Percentiles rank a stretch among this genome's conserved stretches.
Evolutionary conservation across 2,888 invertebrate genomes (phyloP).

Genomic region (Drosophila mulleri): DNA sequence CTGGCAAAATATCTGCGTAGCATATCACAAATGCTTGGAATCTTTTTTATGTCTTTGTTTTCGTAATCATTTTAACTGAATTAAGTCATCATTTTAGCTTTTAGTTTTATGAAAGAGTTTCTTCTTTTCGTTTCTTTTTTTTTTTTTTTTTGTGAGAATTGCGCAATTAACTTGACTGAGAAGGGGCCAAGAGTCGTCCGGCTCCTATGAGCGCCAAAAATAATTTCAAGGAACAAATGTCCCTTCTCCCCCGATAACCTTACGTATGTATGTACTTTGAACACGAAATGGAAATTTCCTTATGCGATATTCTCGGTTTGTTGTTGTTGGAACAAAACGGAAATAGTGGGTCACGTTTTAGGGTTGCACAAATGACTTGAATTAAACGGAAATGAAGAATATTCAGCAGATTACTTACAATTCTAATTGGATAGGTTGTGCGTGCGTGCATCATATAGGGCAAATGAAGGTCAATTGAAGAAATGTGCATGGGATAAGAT

Average conservation of each 20-base stretch:
- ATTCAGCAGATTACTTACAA: conserved; percentile 12
- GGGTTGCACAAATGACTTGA: conserved; percentile 21
- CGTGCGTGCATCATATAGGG: conserved; percentile 7
- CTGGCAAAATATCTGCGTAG: background rate
- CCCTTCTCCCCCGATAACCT: conserved; percentile 2
- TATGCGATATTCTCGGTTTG: conserved; percentile 1
- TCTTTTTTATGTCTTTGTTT: conserved; percentile 28
- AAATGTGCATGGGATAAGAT: background rate
- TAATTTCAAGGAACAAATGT: conserved; percentile 41
- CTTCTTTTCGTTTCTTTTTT: background rate
- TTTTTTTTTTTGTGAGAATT: background rate
- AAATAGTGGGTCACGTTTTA: conserved; percentile 34
- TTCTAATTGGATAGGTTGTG: background rate
- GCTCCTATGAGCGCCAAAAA: conserved; percentile 25
- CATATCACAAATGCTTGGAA: conserved; percentile 11
- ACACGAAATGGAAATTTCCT: conserved; percentile 39
- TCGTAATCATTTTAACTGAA: conserved; percentile 12
- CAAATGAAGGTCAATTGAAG: conserved; percentile 29
- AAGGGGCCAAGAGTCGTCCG: background rate
- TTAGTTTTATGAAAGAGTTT: conserved; percentile 1
- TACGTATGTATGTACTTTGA: conserved; percentile 19
- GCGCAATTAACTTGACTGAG: background rate
- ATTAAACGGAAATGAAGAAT: conserved; percentile 32
- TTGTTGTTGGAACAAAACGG: conserved; percentile 30
- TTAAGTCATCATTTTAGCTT: conserved; percentile 23